Percentiles rank a stretch among this genome's conserved stretches.
Conservation (phyloP, 2,888 invertebrate species). For the Apamea anceps region DNA sequence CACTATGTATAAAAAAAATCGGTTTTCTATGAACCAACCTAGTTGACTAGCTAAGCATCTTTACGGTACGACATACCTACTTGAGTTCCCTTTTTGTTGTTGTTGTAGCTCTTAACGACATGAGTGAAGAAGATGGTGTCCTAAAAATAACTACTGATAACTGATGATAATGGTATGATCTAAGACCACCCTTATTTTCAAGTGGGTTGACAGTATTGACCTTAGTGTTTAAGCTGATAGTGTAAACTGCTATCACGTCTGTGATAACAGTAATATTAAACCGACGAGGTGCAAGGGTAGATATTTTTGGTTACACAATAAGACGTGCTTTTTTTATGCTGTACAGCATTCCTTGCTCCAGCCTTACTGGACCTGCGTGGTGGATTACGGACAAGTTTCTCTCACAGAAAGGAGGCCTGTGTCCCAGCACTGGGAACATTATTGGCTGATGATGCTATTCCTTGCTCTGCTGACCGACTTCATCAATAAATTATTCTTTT, state of each 20-base stretch:
- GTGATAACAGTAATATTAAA: background rate
- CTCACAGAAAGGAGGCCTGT: too few relatives aligned
- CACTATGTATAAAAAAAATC: too few relatives aligned
- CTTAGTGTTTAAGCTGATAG: slow-evolving; percentile 13
- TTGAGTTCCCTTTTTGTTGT: too few relatives aligned
- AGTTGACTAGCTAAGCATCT: background rate
- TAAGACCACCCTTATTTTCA: background rate
- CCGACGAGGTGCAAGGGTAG: background rate
- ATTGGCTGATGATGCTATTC: too few relatives aligned
- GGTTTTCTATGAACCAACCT: background rate
- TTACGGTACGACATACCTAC: background rate
- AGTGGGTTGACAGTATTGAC: slow-evolving; percentile 25
- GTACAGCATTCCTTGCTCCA: too few relatives aligned
- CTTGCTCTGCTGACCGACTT: too few relatives aligned
- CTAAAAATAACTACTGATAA: background rate
- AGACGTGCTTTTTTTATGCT: background rate
- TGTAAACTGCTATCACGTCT: slow-evolving; percentile 2
- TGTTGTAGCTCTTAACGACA: background rate
- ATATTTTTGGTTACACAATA: background rate
- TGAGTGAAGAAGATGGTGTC: background rate
- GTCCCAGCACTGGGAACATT: too few relatives aligned
- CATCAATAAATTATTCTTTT: too few relatives aligned
- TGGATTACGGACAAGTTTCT: too few relatives aligned
- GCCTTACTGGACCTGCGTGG: too few relatives aligned
- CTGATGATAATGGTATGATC: background rate